phyloP scores from a whole-genome alignment of 2,113 vertebrate genomes.

The Proteles cristata region DNA sequence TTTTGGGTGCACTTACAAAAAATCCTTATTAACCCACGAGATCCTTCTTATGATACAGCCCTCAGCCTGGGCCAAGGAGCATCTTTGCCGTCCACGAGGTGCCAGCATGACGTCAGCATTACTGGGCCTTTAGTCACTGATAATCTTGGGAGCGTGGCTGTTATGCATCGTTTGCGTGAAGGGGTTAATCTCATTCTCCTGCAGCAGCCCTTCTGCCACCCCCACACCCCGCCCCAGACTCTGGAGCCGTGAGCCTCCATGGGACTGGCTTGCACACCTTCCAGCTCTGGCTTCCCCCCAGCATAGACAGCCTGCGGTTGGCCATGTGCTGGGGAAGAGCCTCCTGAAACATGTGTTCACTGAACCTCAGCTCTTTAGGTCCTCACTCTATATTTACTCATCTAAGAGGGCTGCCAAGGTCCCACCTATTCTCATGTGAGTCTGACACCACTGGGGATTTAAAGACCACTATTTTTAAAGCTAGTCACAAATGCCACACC shows the following conservation, averaged over 20 bases:
- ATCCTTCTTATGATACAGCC: rapidly evolving
- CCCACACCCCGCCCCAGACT: neutral
- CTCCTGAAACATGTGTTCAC: neutral
- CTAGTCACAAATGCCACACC: neutral
- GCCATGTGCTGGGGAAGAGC: neutral
- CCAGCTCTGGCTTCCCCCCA: neutral
- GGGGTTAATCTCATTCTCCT: constrained; percentile 30
- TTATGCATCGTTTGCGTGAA: constrained; percentile 32
- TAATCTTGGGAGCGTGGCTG: constrained; percentile 55
- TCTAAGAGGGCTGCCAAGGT: neutral
- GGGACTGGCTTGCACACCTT: neutral
- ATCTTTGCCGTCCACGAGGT: neutral
- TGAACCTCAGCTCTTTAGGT: neutral
- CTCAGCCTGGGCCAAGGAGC: neutral
- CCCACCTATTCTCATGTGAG: neutral
- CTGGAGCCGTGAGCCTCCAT: neutral
- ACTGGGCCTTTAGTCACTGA: constrained; percentile 17
- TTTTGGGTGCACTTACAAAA: neutral
- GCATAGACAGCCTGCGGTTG: neutral
- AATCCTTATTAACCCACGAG: rapidly evolving
- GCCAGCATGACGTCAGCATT: rapidly evolving
- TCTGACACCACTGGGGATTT: neutral
- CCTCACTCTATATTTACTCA: neutral
- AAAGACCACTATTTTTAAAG: constrained; percentile 54
- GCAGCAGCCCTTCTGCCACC: neutral